phyloP scores from a whole-genome alignment of 2,888 invertebrate genomes.

The Dorcus hopei region DNA sequence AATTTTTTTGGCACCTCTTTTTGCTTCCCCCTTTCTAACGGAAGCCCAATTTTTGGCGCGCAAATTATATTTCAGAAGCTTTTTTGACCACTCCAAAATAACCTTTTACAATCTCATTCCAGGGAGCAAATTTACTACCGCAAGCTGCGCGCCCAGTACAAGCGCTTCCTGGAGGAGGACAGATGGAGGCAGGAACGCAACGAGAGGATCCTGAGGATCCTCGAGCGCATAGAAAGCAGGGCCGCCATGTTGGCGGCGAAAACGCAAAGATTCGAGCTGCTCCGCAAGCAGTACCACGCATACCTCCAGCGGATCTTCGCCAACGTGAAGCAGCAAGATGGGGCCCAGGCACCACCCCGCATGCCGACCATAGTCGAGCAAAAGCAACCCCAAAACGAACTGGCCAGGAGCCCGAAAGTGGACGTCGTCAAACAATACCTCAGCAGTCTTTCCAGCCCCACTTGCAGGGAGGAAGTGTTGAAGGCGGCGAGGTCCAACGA shows the following conservation, averaged over 20 bases:
- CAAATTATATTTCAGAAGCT: no score
- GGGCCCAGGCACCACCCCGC: slow-evolving; percentile 5
- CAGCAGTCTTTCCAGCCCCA: slow-evolving; percentile 24
- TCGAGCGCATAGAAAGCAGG: slow-evolving; percentile 59
- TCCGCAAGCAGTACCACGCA: slow-evolving; percentile 43
- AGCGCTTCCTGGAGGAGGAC: slow-evolving; percentile 58
- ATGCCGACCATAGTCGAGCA: slow-evolving; percentile 7
- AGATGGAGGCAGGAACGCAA: slow-evolving; percentile 58
- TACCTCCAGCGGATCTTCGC: slow-evolving; percentile 30
- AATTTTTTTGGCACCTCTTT: no score
- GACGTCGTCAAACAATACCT: slow-evolving; percentile 34
- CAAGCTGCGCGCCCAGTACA: slow-evolving; percentile 50
- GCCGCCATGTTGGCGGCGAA: slow-evolving; percentile 57
- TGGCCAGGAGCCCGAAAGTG: slow-evolving; percentile 23
- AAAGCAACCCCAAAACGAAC: neutral
- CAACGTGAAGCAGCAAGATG: slow-evolving; percentile 7
- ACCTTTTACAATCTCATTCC: slow-evolving; percentile 9
- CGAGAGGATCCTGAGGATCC: slow-evolving; percentile 54
- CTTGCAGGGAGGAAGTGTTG: slow-evolving; percentile 24
- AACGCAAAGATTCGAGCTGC: slow-evolving; percentile 57
- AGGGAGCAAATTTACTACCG: slow-evolving; percentile 44
- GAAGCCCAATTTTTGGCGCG: no score
- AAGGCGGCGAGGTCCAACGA: slow-evolving; percentile 10
- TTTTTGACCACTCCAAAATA: no score
- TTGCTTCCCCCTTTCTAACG: no score